A percentile compares a stretch with the other conserved stretches of the same genome.
phyloP scores from a whole-genome alignment of 2,797 vertebrate genomes.

The Ataeniobius toweri region DNA sequence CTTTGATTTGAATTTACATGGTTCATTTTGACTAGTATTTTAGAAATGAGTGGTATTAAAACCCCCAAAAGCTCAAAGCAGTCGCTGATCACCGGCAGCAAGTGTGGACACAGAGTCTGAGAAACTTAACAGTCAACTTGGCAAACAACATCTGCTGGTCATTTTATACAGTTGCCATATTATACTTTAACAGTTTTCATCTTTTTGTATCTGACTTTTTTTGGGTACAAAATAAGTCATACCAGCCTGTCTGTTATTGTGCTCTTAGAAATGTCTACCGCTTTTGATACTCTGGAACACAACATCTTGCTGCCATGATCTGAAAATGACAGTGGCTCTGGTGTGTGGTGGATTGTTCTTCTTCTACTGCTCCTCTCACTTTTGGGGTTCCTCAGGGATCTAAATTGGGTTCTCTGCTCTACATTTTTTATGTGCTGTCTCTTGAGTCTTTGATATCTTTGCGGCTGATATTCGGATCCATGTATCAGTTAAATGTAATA shows the following conservation, averaged over 20 bases:
- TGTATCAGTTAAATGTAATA: not conserved
- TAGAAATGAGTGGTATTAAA: not conserved
- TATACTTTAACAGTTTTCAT: not conserved
- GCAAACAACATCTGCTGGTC: not conserved
- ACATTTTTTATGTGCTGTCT: not conserved
- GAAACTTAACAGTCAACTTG: not conserved
- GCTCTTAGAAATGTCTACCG: not conserved
- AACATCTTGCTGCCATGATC: too few relatives aligned
- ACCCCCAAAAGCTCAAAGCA: not conserved
- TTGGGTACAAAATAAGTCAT: not conserved
- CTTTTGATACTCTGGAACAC: not conserved
- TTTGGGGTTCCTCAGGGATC: not conserved
- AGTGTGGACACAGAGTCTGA: too few relatives aligned
- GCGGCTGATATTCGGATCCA: not conserved
- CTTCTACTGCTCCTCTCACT: not conserved
- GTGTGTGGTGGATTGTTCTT: not conserved
- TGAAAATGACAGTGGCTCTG: not conserved
- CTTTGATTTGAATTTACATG: not conserved
- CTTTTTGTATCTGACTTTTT: not conserved
- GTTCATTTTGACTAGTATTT: not conserved
- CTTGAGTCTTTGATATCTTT: not conserved
- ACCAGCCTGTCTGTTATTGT: not conserved
- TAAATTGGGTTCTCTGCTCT: not conserved
- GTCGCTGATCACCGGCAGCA: not conserved
- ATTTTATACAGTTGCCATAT: too few relatives aligned